Conservation (phyloP, 2,888 invertebrate genomes). For the Zaprionus bogoriensis region DNA sequence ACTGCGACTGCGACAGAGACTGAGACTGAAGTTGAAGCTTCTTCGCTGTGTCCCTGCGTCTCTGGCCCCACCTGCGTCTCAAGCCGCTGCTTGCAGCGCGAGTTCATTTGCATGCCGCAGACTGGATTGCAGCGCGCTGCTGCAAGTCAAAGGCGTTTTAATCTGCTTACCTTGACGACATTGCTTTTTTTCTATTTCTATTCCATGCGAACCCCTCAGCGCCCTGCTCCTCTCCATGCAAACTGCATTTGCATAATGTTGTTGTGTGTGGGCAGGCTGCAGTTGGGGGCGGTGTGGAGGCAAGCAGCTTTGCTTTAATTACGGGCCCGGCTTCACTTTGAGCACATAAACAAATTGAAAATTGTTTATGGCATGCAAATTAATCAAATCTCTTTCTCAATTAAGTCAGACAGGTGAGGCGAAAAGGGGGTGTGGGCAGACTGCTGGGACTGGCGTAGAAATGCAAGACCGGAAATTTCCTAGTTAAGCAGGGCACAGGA, state of each 20-base stretch:
- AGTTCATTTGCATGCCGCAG: slow-evolving; percentile 68
- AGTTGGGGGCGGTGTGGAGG: neutral
- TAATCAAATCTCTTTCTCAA: slow-evolving; percentile 73
- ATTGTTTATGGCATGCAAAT: slow-evolving; percentile 75
- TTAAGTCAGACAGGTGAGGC: slow-evolving; percentile 33
- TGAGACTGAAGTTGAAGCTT: too few species aligned
- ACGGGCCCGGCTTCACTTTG: slow-evolving; percentile 46
- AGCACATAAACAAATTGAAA: slow-evolving; percentile 73
- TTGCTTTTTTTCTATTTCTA: slow-evolving; percentile 18
- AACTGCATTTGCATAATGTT: slow-evolving; percentile 42
- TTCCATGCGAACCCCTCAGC: neutral
- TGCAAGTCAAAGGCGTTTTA: slow-evolving; percentile 75
- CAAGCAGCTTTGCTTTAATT: slow-evolving; percentile 67
- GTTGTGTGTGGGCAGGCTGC: slow-evolving; percentile 6
- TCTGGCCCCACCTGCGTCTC: slow-evolving; percentile 34
- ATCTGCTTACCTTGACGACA: slow-evolving; percentile 74
- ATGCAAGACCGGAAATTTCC: slow-evolving; percentile 28
- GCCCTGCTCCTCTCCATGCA: slow-evolving; percentile 3
- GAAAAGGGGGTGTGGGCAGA: too few species aligned
- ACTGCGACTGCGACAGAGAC: neutral
- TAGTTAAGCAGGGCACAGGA: slow-evolving; percentile 14
- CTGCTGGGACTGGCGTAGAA: neutral
- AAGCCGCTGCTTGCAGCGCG: slow-evolving; percentile 13
- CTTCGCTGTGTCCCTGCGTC: neutral
- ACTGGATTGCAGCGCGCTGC: slow-evolving; percentile 48